Conservation (phyloP, 2,888 invertebrate species). For the Onchidella celtica region DNA sequence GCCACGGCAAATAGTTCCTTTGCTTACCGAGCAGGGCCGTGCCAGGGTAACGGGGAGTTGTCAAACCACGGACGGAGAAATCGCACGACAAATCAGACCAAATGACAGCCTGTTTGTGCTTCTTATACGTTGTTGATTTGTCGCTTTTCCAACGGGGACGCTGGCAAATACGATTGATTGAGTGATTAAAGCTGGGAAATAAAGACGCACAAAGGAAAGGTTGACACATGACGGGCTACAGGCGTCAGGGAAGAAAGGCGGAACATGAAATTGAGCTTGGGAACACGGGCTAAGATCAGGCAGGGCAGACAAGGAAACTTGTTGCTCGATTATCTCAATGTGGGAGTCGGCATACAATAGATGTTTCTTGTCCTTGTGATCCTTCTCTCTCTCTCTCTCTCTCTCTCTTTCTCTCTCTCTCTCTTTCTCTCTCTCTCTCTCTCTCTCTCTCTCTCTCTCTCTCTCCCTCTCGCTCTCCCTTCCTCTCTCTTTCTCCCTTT, state of each 20-base stretch:
- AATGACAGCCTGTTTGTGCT: conserved; percentile 50
- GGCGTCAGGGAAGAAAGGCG: background rate
- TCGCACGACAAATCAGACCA: conserved; percentile 48
- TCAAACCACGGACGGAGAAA: conserved; percentile 32
- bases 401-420: too few species aligned
- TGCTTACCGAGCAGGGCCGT: conserved; percentile 54
- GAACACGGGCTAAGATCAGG: too few species aligned
- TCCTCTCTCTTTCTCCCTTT: too few species aligned
- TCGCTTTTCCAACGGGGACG: conserved; percentile 33
- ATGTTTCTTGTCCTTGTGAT: too few species aligned
- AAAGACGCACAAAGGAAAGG: background rate
- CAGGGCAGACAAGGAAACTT: too few species aligned
- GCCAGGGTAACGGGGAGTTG: conserved; percentile 48
- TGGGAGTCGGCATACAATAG: too few species aligned
- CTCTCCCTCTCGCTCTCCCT: too few species aligned
- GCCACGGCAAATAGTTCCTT: conserved; percentile 51
- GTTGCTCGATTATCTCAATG: too few species aligned
- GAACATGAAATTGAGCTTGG: background rate
- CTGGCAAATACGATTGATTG: conserved; percentile 13
- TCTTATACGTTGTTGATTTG: conserved; percentile 49
- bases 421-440: too few species aligned
- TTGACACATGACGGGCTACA: background rate
- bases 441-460: too few species aligned
- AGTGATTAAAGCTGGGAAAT: background rate
- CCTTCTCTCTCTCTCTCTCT: too few species aligned